Conservation (phyloP, 2,797 vertebrate species). For the Alouatta caraya region DNA sequence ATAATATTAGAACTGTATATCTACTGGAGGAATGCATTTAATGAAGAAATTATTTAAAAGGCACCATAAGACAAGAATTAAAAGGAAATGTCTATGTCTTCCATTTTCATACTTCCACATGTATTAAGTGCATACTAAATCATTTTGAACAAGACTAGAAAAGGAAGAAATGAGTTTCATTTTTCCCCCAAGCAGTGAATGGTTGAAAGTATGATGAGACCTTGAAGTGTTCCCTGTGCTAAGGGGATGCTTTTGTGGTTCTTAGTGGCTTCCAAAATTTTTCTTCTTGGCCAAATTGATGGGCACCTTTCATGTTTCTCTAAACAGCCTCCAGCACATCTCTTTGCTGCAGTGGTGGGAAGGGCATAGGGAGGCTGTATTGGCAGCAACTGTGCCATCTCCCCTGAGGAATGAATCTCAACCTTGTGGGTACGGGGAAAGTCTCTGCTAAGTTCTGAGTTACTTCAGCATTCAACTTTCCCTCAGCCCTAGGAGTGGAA, state of each 20-base stretch:
- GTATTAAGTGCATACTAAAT: not conserved
- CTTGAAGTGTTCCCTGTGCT: not conserved
- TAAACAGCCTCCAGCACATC: not conserved
- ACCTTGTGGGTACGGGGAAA: rapidly evolving
- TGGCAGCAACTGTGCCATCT: not conserved
- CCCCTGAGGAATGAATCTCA: not conserved
- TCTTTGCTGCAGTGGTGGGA: not conserved
- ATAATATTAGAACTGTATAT: not conserved
- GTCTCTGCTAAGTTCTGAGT: not conserved
- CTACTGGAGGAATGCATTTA: too few relatives aligned
- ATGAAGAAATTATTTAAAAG: not conserved
- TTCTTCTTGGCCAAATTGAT: not conserved
- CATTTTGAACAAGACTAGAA: not conserved
- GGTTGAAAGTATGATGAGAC: not conserved
- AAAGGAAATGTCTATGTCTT: not conserved
- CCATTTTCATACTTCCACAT: not conserved
- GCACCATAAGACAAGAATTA: not conserved
- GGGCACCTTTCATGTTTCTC: not conserved
- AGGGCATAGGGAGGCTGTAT: too few relatives aligned
- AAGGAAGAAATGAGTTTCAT: not conserved
- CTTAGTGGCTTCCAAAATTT: not conserved
- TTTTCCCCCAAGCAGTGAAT: not conserved
- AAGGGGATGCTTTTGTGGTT: not conserved
- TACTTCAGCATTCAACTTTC: not conserved
- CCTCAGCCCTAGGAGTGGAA: not conserved